Percentiles rank a stretch among this genome's conserved stretches.
These are phyloP conservation scores for Smittia sp. DNA, from an alignment of 2,888 invertebrate species.

Conservation along the genomic window DNA sequence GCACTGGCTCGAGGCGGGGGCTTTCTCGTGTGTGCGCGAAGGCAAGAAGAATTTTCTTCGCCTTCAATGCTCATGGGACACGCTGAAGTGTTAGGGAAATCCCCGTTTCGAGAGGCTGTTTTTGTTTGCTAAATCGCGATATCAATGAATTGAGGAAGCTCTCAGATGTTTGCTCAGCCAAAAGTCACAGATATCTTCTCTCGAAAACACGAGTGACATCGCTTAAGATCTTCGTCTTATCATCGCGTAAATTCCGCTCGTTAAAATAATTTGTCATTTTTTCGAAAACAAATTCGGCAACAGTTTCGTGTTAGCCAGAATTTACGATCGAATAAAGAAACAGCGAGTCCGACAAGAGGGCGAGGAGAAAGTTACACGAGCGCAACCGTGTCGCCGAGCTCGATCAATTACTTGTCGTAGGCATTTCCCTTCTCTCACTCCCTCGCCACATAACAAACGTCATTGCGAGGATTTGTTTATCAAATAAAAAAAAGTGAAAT, in stretches of 20 bases:
- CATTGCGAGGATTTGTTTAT: constrained; percentile 40
- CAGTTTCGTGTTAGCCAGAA: too few species aligned
- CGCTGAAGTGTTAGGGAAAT: constrained; percentile 21
- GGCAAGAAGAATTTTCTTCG: neutral
- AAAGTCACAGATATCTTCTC: too few species aligned
- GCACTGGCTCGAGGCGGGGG: neutral
- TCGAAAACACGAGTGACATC: too few species aligned
- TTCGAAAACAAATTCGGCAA: too few species aligned
- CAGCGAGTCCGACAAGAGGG: too few species aligned
- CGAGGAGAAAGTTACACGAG: constrained; percentile 19
- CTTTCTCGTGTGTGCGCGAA: neutral
- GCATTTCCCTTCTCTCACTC: neutral
- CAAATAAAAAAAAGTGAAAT: constrained; percentile 30
- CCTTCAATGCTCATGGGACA: constrained; percentile 1
- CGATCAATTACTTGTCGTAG: constrained; percentile 7
- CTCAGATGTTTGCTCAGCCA: too few species aligned
- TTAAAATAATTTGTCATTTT: too few species aligned
- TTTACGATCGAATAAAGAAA: too few species aligned
- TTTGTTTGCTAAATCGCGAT: too few species aligned
- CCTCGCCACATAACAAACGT: constrained; percentile 21
- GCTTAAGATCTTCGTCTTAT: too few species aligned
- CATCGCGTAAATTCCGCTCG: too few species aligned
- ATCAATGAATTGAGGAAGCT: too few species aligned
- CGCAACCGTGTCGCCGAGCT: constrained; percentile 13
- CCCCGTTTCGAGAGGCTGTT: neutral